These are phyloP conservation scores for Chironomus tentans DNA, from an alignment of 2,888 invertebrate genomes.

Conservation along the genomic window DNA sequence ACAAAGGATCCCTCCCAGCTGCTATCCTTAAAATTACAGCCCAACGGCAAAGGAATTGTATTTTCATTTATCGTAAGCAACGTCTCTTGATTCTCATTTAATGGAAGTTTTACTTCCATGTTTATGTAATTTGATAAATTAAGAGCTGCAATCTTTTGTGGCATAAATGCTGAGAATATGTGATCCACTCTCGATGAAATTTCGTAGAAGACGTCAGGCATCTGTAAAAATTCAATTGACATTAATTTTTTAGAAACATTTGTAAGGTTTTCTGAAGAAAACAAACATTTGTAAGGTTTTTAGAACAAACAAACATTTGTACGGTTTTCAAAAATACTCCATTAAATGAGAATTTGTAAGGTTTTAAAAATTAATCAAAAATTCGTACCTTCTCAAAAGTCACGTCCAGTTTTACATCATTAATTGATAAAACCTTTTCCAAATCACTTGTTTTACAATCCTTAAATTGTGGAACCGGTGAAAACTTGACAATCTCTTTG, in stretches of 20 bases:
- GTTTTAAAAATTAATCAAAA: too few species aligned
- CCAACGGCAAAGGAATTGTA: not conserved
- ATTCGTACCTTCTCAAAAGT: slow-evolving; percentile 11
- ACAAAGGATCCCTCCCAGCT: not conserved
- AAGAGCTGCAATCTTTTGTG: not conserved
- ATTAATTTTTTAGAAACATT: too few species aligned
- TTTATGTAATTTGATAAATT: not conserved
- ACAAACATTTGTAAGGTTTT: too few species aligned
- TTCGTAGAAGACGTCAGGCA: slow-evolving; percentile 6
- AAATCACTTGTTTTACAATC: slow-evolving; percentile 9
- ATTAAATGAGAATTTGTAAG: too few species aligned
- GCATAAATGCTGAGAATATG: slow-evolving; percentile 3
- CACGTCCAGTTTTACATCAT: not conserved
- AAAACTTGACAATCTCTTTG: slow-evolving; percentile 16
- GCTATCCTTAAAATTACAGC: not conserved
- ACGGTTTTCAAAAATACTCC: too few species aligned
- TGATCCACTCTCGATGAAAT: slow-evolving; percentile 3
- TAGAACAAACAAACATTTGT: too few species aligned
- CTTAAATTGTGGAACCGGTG: not conserved
- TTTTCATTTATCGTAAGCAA: not conserved
- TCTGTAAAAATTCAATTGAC: not conserved
- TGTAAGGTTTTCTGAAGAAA: too few species aligned
- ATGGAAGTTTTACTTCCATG: not conserved
- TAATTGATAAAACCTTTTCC: not conserved
- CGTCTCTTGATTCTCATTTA: not conserved